phyloP scores from a whole-genome alignment of 2,797 vertebrate genomes.

The Pempheris klunzingeri region DNA sequence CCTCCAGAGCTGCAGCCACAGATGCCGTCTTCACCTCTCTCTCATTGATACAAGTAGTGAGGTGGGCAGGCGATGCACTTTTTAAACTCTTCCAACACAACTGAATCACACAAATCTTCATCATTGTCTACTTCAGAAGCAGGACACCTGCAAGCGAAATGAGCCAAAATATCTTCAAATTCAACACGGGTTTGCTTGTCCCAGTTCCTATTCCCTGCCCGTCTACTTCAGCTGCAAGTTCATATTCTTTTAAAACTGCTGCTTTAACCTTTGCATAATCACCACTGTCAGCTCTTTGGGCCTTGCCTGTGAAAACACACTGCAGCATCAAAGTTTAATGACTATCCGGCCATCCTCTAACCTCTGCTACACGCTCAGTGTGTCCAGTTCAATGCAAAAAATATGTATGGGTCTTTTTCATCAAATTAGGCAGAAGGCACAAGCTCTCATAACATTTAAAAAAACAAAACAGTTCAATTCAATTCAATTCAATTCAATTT shows the following conservation, averaged over 20 bases:
- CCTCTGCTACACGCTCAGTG: not conserved
- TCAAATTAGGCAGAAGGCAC: slow-evolving; percentile 1
- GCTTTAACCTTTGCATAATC: slow-evolving; percentile 15
- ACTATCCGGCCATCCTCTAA: not conserved
- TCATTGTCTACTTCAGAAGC: not conserved
- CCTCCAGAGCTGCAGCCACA: not conserved
- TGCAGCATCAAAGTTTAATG: slow-evolving; percentile 13
- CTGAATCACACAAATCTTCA: not conserved
- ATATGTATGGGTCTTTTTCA: not conserved
- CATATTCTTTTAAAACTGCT: not conserved
- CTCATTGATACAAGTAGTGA: slow-evolving; percentile 3
- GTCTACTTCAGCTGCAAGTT: not conserved
- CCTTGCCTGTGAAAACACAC: slow-evolving; percentile 12
- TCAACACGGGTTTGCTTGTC: too few species aligned
- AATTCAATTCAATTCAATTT: too few species aligned
- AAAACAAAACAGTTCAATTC: too few species aligned
- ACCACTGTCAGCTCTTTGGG: not conserved
- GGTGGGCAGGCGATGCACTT: not conserved
- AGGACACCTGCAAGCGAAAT: not conserved
- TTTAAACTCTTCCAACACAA: slow-evolving; percentile 1
- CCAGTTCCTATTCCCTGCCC: not conserved
- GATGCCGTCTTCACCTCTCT: not conserved
- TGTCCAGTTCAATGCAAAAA: not conserved
- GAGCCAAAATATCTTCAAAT: not conserved
- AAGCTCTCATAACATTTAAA: too few species aligned